Percentiles rank a stretch among this genome's conserved stretches.
Conservation (phyloP, 2,113 vertebrate genomes). For the Emydura subglobosa region DNA sequence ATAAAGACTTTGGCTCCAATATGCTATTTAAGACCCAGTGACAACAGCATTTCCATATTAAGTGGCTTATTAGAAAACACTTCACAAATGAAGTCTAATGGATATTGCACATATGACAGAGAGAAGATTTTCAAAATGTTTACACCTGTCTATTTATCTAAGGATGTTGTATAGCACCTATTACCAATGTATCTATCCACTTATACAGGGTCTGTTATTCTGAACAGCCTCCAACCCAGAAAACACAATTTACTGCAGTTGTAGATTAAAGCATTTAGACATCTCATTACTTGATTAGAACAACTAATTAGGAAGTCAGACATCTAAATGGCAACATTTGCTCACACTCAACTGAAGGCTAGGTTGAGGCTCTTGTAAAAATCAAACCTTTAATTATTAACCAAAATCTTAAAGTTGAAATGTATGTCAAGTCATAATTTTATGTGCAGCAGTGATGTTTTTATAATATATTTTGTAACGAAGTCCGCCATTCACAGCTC, state of each 20-base stretch:
- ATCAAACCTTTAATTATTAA: neutral
- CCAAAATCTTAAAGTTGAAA: neutral
- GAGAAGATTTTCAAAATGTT: neutral
- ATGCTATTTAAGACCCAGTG: neutral
- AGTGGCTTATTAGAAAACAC: neutral
- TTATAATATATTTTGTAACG: constrained; percentile 29
- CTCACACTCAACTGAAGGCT: neutral
- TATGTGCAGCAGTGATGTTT: neutral
- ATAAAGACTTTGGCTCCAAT: neutral
- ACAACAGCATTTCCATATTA: neutral
- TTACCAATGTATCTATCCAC: neutral
- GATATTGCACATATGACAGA: neutral
- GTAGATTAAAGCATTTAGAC: neutral
- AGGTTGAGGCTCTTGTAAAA: neutral
- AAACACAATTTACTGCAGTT: neutral
- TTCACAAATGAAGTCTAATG: neutral
- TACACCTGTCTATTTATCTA: neutral
- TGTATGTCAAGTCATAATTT: neutral
- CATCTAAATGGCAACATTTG: neutral
- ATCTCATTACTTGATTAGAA: neutral
- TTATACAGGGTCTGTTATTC: neutral
- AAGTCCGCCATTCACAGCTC: constrained; percentile 37
- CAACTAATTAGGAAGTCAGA: neutral
- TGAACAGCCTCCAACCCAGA: neutral
- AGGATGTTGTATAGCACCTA: neutral